These are phyloP conservation scores for Caligus rogercresseyi DNA, from an alignment of 1,140 invertebrate genomes.

Conservation along the genomic window DNA sequence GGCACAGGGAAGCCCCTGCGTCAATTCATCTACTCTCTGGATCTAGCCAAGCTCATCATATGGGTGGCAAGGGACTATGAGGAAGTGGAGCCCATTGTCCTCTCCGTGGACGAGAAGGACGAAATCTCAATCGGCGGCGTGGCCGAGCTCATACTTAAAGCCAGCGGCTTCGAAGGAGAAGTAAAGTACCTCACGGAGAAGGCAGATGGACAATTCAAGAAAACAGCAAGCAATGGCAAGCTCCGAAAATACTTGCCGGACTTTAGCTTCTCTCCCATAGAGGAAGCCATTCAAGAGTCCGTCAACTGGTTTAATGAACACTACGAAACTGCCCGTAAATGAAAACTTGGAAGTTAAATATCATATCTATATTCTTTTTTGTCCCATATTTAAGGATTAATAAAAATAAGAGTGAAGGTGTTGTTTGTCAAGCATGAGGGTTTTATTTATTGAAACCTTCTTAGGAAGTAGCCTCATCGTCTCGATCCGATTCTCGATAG, in stretches of 20 bases:
- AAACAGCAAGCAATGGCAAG: constrained; percentile 90
- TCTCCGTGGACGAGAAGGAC: constrained; percentile 78
- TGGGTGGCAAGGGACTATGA: constrained; percentile 74
- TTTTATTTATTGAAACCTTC: too few relatives aligned
- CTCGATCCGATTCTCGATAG: not conserved
- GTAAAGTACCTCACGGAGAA: constrained; percentile 63
- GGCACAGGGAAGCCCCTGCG: constrained; percentile 79
- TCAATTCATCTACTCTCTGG: constrained; percentile 93
- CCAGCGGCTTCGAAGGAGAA: constrained; percentile 49
- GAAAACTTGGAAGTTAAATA: constrained; percentile 23
- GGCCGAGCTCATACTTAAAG: constrained; percentile 56
- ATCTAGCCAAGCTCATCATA: constrained; percentile 74
- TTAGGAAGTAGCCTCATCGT: too few relatives aligned
- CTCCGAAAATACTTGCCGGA: constrained; percentile 57
- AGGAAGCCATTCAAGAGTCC: constrained; percentile 58
- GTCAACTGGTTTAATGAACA: constrained; percentile 78
- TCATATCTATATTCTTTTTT: not conserved
- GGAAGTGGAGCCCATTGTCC: constrained; percentile 76
- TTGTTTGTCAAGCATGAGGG: too few relatives aligned
- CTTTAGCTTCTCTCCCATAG: constrained; percentile 78
- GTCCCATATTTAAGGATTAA: too few relatives aligned
- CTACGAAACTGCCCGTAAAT: constrained; percentile 56
- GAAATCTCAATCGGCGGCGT: constrained; percentile 73
- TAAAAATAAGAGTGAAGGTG: too few relatives aligned
- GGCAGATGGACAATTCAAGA: constrained; percentile 93